phyloP scores from a whole-genome alignment of 1,140 invertebrate genomes.

The Anastatus disparis region DNA sequence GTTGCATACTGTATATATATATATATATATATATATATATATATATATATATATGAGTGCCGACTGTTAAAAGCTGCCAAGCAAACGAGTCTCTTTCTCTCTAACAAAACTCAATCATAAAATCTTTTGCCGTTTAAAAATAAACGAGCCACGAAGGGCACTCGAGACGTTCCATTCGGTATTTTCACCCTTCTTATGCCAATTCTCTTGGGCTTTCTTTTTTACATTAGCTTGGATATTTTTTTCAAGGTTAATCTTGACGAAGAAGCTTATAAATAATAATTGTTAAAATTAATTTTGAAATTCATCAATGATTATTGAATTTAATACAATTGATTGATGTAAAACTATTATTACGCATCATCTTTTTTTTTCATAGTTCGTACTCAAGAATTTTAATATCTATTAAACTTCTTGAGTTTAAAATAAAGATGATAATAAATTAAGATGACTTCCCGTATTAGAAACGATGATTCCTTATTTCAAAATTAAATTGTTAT shows the following conservation, averaged over 20 bases:
- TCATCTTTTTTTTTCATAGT: too few species aligned
- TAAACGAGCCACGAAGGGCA: conserved; percentile 18
- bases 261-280: not conserved
- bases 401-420: too few species aligned
- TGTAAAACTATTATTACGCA: too few species aligned
- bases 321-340: too few species aligned
- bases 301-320: too few species aligned
- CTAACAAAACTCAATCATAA: conserved; percentile 25
- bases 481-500: too few species aligned
- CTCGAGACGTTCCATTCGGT: not conserved
- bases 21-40: too few species aligned
- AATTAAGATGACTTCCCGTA: too few species aligned
- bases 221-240: not conserved
- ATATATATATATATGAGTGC: not conserved
- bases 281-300: not conserved
- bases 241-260: not conserved
- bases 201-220: not conserved
- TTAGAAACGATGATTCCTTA: too few species aligned
- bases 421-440: too few species aligned
- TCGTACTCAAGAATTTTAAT: too few species aligned
- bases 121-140: conserved; percentile 24
- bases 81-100: conserved; percentile 9
- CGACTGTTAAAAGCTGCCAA: not conserved
- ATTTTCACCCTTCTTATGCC: not conserved
- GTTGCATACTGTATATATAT: too few species aligned